Percentiles rank a stretch among this genome's conserved stretches.
These are phyloP conservation scores for Acanthochromis polyacanthus DNA, from an alignment of 2,113 vertebrate species.

Conservation along the genomic window DNA sequence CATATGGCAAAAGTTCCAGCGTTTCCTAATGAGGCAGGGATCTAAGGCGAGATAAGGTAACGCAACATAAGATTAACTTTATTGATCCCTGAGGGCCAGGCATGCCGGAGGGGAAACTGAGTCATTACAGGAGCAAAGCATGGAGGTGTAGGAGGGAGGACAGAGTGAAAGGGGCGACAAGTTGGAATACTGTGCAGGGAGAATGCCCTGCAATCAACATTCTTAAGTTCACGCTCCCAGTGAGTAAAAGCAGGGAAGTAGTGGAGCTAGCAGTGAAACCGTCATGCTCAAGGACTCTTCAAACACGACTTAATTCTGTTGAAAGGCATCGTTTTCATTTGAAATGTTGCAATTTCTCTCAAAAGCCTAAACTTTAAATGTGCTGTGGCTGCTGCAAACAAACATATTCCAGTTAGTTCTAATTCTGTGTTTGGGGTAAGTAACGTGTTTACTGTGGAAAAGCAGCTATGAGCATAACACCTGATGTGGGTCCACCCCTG, in stretches of 20 bases:
- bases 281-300: slow-evolving; percentile 13
- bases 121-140: too few relatives aligned
- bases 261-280: slow-evolving; percentile 1
- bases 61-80: slow-evolving; percentile 73
- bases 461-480: too few relatives aligned
- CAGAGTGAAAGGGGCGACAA: slow-evolving; percentile 49
- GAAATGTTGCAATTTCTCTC: not conserved
- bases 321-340: not conserved
- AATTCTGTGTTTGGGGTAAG: too few relatives aligned
- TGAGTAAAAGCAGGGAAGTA: not conserved
- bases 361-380: not conserved
- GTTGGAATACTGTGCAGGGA: slow-evolving; percentile 36
- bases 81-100: too few relatives aligned
- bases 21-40: slow-evolving; percentile 61
- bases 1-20: slow-evolving; percentile 56
- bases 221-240: slow-evolving; percentile 23
- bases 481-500: too few relatives aligned
- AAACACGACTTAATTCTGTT: not conserved
- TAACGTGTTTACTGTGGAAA: too few relatives aligned
- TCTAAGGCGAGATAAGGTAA: slow-evolving; percentile 69
- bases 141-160: slow-evolving; percentile 46
- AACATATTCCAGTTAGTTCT: not conserved
- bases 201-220: slow-evolving; percentile 44
- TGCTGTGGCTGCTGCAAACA: not conserved
- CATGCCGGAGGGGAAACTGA: too few relatives aligned